Percentiles rank a stretch among this genome's conserved stretches.
Conservation (phyloP, 2,888 invertebrate genomes). For the Tetragonisca angustula region DNA sequence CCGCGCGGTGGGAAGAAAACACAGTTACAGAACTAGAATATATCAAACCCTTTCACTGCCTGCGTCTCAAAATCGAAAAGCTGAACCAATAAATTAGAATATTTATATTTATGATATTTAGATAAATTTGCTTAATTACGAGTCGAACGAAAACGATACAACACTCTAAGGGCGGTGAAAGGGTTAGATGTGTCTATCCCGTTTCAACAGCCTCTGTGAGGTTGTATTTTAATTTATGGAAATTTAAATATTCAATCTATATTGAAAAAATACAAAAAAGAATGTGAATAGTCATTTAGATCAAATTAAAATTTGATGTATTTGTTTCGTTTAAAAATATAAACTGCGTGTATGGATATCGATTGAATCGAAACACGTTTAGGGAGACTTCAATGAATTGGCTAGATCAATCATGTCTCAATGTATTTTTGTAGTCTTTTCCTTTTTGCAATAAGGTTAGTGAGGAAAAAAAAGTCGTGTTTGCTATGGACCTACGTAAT, state of each 20-base stretch:
- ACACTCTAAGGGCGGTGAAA: slow-evolving; percentile 70
- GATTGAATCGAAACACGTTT: slow-evolving; percentile 61
- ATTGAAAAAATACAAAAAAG: slow-evolving; percentile 1
- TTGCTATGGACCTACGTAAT: slow-evolving; percentile 65
- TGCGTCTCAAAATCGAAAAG: slow-evolving; percentile 72
- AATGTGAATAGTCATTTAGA: slow-evolving; percentile 32
- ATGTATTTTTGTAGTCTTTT: slow-evolving; percentile 68
- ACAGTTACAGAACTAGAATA: slow-evolving; percentile 79
- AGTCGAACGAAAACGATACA: slow-evolving; percentile 44
- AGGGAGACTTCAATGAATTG: slow-evolving; percentile 51
- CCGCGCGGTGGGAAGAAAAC: slow-evolving; percentile 90
- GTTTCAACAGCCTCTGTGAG: slow-evolving; percentile 76
- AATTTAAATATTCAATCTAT: slow-evolving; percentile 59
- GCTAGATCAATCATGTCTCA: slow-evolving; percentile 53
- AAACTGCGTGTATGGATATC: slow-evolving; percentile 54
- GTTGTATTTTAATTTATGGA: slow-evolving; percentile 64
- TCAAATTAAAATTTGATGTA: slow-evolving; percentile 53
- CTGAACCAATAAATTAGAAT: slow-evolving; percentile 64
- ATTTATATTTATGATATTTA: slow-evolving; percentile 63
- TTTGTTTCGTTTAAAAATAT: slow-evolving; percentile 49
- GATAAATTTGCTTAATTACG: slow-evolving; percentile 45
- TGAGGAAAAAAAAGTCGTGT: slow-evolving; percentile 67
- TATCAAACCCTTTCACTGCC: slow-evolving; percentile 74
- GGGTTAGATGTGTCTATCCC: slow-evolving; percentile 69
- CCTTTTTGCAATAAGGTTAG: slow-evolving; percentile 60